Conservation (phyloP, 2,888 invertebrate species). For the Galeruca laticollis region DNA sequence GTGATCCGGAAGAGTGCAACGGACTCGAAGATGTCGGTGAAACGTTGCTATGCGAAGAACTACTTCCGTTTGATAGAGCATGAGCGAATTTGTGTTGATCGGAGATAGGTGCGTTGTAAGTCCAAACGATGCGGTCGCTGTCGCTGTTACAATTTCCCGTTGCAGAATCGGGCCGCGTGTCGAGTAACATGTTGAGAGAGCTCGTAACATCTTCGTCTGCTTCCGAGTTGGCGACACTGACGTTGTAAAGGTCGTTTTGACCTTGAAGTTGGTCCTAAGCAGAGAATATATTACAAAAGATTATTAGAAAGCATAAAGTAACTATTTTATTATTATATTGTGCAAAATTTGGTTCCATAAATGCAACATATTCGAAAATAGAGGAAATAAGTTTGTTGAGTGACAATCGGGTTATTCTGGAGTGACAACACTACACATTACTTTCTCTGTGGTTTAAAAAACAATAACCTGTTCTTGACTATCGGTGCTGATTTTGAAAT, state of each 20-base stretch:
- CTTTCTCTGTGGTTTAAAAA: too few relatives aligned
- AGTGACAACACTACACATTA: too few relatives aligned
- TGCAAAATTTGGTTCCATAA: too few relatives aligned
- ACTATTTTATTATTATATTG: too few relatives aligned
- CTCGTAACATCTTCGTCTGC: constrained; percentile 95
- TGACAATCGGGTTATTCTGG: too few relatives aligned
- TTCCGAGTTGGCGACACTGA: constrained; percentile 90
- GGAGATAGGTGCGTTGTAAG: constrained; percentile 88
- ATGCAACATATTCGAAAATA: too few relatives aligned
- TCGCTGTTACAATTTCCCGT: constrained; percentile 52
- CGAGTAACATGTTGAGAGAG: constrained; percentile 90
- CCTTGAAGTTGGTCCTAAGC: constrained; percentile 83
- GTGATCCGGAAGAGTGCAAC: constrained; percentile 73
- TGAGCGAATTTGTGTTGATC: constrained; percentile 68
- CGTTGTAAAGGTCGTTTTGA: constrained; percentile 76
- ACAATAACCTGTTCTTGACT: too few relatives aligned
- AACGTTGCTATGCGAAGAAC: constrained; percentile 72
- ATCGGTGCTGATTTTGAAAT: too few relatives aligned
- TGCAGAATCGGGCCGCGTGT: constrained; percentile 68
- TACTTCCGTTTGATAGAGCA: constrained; percentile 72
- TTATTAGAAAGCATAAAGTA: too few relatives aligned
- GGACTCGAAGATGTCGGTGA: constrained; percentile 89
- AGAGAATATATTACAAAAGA: neutral
- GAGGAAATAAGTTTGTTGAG: too few relatives aligned
- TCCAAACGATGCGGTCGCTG: constrained; percentile 83